Evolutionary conservation across 1,140 invertebrate species (phyloP).

Genomic region (Spodoptera frugiperda): DNA sequence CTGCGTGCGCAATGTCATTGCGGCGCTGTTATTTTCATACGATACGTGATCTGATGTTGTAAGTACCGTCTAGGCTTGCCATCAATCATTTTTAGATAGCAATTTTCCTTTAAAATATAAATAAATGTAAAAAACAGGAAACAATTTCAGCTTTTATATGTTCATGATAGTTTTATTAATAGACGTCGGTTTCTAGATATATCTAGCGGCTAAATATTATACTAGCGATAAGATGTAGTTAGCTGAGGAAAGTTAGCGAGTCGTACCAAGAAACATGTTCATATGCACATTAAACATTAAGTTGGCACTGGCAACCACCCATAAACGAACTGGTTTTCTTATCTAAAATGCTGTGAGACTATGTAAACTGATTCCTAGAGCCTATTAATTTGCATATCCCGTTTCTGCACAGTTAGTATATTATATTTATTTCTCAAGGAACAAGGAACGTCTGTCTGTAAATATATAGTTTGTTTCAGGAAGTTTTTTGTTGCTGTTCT

Average conservation of each 20-base stretch:
- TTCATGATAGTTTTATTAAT: neutral
- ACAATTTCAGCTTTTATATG: slow-evolving; percentile 8
- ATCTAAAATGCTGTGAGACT: slow-evolving; percentile 22
- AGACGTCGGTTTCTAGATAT: neutral
- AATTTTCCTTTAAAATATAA: slow-evolving; percentile 21
- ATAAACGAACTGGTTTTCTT: slow-evolving; percentile 20
- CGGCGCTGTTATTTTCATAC: slow-evolving; percentile 24
- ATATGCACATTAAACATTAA: slow-evolving; percentile 1
- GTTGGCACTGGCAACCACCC: slow-evolving; percentile 10
- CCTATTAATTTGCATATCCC: slow-evolving; percentile 10
- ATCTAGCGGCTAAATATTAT: neutral
- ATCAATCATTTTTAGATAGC: slow-evolving; percentile 15
- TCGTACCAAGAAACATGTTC: slow-evolving; percentile 3
- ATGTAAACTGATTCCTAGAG: slow-evolving; percentile 21
- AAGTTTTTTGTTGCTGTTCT: slow-evolving; percentile 31
- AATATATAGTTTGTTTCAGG: slow-evolving; percentile 30
- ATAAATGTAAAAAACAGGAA: slow-evolving; percentile 14
- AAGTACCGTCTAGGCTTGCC: neutral
- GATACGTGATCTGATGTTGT: slow-evolving; percentile 36
- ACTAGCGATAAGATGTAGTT: neutral
- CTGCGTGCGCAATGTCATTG: slow-evolving; percentile 29
- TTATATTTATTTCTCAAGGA: slow-evolving; percentile 48
- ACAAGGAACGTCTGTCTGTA: slow-evolving; percentile 46
- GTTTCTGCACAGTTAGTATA: slow-evolving; percentile 7
- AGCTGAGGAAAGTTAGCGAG: neutral